A percentile compares a stretch with the other conserved stretches of the same genome.
phyloP scores from a whole-genome alignment of 2,113 vertebrate genomes.

The Mixornis gularis region DNA sequence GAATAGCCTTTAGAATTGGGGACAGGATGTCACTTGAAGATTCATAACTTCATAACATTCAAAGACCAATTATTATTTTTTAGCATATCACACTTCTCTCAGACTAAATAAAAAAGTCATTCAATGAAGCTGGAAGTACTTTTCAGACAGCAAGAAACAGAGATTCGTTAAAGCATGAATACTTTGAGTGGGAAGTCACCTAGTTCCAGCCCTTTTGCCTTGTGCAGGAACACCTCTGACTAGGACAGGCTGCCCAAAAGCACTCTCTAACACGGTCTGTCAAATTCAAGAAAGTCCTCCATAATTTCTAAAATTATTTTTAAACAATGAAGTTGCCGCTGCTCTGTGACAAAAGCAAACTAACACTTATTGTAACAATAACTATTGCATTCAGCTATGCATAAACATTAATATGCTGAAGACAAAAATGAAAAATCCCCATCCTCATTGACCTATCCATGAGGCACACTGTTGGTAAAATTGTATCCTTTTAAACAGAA shows the following conservation, averaged over 20 bases:
- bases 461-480: slow-evolving; percentile 60
- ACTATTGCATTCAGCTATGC: neutral
- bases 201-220: neutral
- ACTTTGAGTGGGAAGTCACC: neutral
- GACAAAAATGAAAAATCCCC: slow-evolving; percentile 6
- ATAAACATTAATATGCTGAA: slow-evolving; percentile 3
- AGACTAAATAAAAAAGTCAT: neutral
- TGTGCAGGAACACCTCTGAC: neutral
- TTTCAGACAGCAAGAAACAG: neutral
- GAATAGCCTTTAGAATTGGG: neutral
- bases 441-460: neutral
- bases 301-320: neutral
- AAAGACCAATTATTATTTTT: neutral
- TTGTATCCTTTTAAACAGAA: slow-evolving; percentile 2
- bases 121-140: neutral
- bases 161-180: neutral
- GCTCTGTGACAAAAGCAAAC: neutral
- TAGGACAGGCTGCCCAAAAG: neutral
- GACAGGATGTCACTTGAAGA: neutral
- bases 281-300: neutral
- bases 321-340: neutral
- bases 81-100: neutral
- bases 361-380: neutral
- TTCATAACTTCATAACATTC: neutral
- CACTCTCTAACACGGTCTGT: neutral